Evolutionary conservation across 1,140 invertebrate species (phyloP), one percentile per base, ranked within the genome.

Genomic region (Drosophila sp.): DNA sequence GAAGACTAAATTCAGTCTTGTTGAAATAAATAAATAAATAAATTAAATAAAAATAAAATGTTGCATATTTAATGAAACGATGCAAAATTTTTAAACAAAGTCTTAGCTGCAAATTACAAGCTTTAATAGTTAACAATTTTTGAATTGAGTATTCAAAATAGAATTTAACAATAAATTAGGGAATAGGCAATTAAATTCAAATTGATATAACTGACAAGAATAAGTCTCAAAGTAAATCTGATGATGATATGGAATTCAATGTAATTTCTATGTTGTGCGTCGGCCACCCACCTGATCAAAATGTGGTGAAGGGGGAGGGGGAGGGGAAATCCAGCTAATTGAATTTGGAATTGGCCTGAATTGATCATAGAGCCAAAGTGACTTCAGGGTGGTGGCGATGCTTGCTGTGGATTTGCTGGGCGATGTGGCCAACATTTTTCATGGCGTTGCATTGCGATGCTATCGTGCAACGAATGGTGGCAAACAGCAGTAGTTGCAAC

Each of bases 341-440:
- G 67, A 27, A 56, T 57, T 64, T 56, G 38, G 34, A 36, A 36
- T 36, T 38, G 11, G 27, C 14, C 27, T 11, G 38, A 50, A 71
- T 71, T 71, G 61, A 71, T 71, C 67, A 71, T 71, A 71, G 61
- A 71, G 29, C 18, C 14, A 63, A 56, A 48, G 50, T 53, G 27
- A 41, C 45, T 64, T 64, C 41, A 56, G 61, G 61, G 67, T 65
- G 66, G 66, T 45, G 57, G 8, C 45, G 7, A 34, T 53, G 7
- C 4, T 29, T 18, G 38, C 3, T 8, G 43, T 43, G 59, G 45
- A 16, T 45, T 58, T 40, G 36, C 46, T 63, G 29, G 18, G 13
- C 32, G 13, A 48, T 36, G 18, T n/a, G 45, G 32, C 11, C 40
- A 48, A 64, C 67, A 56, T 71, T 56, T 36, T 56, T 64, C 62